Evolutionary conservation across 2,888 invertebrate species (phyloP).

Genomic region (Aspidiotus rigidus): DNA sequence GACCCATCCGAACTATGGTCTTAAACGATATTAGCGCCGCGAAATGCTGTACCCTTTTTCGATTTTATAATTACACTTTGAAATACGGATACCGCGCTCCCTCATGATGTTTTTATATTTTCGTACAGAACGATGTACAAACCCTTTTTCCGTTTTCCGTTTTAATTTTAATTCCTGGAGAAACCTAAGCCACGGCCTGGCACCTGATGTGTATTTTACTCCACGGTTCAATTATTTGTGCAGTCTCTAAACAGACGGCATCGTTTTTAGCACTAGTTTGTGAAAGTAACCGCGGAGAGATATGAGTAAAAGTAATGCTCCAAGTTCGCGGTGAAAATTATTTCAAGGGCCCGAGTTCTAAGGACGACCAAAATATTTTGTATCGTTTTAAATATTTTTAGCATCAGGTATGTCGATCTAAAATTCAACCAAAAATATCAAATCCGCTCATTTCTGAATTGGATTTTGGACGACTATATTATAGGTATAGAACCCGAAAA

Average conservation of each 20-base stretch:
- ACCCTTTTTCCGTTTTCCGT: conserved; percentile 4
- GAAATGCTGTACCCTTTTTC: conserved; percentile 30
- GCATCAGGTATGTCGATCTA: too few relatives aligned
- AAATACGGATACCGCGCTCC: conserved; percentile 14
- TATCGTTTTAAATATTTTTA: too few relatives aligned
- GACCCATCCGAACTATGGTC: conserved; percentile 31
- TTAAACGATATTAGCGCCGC: conserved; percentile 32
- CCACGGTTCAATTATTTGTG: background rate
- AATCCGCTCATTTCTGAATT: too few relatives aligned
- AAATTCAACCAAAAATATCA: too few relatives aligned
- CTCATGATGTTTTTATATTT: background rate
- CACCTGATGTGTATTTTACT: background rate
- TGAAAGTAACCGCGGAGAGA: too few relatives aligned
- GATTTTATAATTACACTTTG: conserved; percentile 31
- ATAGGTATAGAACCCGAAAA: too few relatives aligned
- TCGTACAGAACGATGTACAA: background rate
- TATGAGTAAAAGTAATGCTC: too few relatives aligned
- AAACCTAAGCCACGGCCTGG: background rate
- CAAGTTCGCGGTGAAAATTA: too few relatives aligned
- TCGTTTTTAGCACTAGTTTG: too few relatives aligned
- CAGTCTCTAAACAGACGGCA: background rate
- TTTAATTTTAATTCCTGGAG: background rate
- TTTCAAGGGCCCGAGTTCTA: too few relatives aligned
- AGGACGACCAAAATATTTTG: too few relatives aligned
- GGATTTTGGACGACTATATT: too few relatives aligned